Conservation (phyloP, 2,888 invertebrate genomes). For the Lithophane semibrunnea region DNA sequence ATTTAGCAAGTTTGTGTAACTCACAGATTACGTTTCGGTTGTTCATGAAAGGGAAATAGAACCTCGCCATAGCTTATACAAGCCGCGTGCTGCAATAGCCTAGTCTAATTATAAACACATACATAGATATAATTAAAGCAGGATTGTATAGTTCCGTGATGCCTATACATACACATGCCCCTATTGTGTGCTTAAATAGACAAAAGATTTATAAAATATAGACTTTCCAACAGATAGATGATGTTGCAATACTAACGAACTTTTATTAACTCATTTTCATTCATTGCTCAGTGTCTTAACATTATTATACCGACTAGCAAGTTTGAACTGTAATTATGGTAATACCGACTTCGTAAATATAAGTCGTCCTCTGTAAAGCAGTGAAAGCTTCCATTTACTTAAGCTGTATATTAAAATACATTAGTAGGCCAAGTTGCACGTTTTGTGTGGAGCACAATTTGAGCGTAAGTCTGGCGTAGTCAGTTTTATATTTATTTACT, state of each 20-base stretch:
- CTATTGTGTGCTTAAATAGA: background rate
- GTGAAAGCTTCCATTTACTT: constrained; percentile 14
- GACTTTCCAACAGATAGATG: background rate
- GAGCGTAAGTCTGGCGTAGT: background rate
- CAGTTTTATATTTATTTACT: background rate
- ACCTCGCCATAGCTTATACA: constrained; percentile 57
- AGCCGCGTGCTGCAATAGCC: constrained; percentile 53
- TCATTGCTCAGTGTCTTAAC: constrained; percentile 12
- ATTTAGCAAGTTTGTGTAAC: constrained; percentile 42
- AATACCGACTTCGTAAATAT: constrained; percentile 22
- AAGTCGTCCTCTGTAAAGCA: background rate
- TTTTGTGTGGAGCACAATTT: constrained; percentile 1
- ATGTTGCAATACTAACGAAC: background rate
- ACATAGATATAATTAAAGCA: constrained; percentile 46
- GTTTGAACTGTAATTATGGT: constrained; percentile 33
- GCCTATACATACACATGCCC: background rate
- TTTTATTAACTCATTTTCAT: background rate
- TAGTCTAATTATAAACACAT: constrained; percentile 40
- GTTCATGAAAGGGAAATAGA: constrained; percentile 48
- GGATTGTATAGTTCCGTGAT: constrained; percentile 29
- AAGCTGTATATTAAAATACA: constrained; percentile 3
- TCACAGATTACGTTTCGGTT: constrained; percentile 51
- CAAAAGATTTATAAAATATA: background rate
- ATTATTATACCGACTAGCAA: background rate
- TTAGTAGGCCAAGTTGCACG: background rate